Evolutionary conservation across 2,113 vertebrate genomes (phyloP), one percentile per base, ranked within the genome.

Genomic region (Grammomys dolichurus): DNA sequence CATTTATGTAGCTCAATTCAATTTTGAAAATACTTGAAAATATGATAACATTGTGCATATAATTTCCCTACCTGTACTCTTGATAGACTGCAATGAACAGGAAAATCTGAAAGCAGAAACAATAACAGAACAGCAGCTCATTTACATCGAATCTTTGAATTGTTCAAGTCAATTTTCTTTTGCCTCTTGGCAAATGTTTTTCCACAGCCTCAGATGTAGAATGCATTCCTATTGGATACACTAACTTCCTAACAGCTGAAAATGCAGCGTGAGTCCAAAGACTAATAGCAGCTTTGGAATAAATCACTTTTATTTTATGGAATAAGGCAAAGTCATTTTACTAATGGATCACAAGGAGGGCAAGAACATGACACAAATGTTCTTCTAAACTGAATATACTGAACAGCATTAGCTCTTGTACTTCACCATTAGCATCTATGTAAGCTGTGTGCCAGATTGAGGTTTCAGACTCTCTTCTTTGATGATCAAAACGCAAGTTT

Each of bases 91-190:
- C 73, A 40, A 89, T 76, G 12, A 69, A 85, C 91, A 88, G 7
- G 33, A 86, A 87, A 91, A 70, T 20, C 5, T 82, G 77, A 95
- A 96, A 95, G 9, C 1, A 89, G 95, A 84, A 96, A 92, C 81
- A 31, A 89, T 28, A 73, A 91, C 95, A 90, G 46, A 97, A 77
- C 26, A 97, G 95, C 89, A 93, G 43, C 36, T 98, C 70, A 95
- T 97, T 98, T 97, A 90, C 81, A 65, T 84, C 16, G 33, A 86
- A 88, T 81, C 36, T 97, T 96, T 96, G 69, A 93, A 94, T 95
- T 95, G 91, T 85, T 95, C 54, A 63, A 97, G 60, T 93, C 70
- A 33, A 94, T 97, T 98, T 98, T 98, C 81, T 96, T 97, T 96
- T 96, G 72, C 80, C 78, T 98, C 96, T 85, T 36, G 46, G 90